These are phyloP conservation scores for Onthophagus sagittarius DNA, from an alignment of 2,888 invertebrate genomes.

Conservation along the genomic window DNA sequence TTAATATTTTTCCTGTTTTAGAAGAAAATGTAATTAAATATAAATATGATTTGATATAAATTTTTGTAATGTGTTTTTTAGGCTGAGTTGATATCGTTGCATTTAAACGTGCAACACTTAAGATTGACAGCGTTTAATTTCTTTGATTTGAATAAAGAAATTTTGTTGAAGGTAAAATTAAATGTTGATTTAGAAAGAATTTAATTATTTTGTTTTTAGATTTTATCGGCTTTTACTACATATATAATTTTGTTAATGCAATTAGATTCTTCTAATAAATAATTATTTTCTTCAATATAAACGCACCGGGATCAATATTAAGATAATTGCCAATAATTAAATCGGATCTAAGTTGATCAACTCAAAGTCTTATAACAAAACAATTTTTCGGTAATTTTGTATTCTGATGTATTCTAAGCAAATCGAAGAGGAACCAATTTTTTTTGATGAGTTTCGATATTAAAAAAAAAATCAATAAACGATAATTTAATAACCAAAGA, in stretches of 20 bases:
- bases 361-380: too few relatives aligned
- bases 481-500: too few relatives aligned
- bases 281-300: too few relatives aligned
- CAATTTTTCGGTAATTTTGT: too few relatives aligned
- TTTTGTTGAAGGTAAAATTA: slow-evolving; percentile 1
- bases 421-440: too few relatives aligned
- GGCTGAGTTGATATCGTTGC: background rate
- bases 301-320: too few relatives aligned
- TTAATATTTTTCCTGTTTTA: background rate
- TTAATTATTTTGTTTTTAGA: background rate
- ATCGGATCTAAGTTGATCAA: too few relatives aligned
- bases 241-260: background rate
- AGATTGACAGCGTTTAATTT: slow-evolving; percentile 3
- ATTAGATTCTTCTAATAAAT: background rate
- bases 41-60: too few relatives aligned
- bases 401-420: too few relatives aligned
- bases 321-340: too few relatives aligned
- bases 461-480: too few relatives aligned
- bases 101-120: background rate
- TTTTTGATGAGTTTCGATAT: too few relatives aligned
- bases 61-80: background rate
- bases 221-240: background rate
- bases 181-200: background rate
- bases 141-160: background rate
- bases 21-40: slow-evolving; percentile 10